phyloP scores from a whole-genome alignment of 1,140 invertebrate genomes.

The Drosophila littoralis region DNA sequence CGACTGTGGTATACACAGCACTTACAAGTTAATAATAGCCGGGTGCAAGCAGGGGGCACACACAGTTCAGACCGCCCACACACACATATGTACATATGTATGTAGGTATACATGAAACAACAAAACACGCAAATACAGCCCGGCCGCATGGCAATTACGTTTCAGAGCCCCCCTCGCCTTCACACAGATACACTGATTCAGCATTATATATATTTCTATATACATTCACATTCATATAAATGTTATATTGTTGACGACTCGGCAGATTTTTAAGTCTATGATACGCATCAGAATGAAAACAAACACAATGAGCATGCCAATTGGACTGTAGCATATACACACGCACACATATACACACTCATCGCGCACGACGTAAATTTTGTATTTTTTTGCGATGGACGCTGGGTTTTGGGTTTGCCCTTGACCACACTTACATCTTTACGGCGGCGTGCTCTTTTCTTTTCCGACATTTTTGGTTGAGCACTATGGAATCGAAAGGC shows the following conservation, averaged over 20 bases:
- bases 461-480: slow-evolving; percentile 74
- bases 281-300: slow-evolving; percentile 58
- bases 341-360: slow-evolving; percentile 14
- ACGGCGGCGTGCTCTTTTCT: slow-evolving; percentile 80
- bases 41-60: slow-evolving; percentile 12
- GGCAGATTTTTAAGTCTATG: slow-evolving; percentile 8
- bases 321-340: slow-evolving; percentile 50
- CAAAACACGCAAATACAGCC: slow-evolving; percentile 8
- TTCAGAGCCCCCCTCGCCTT: neutral
- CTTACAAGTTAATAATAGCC: slow-evolving; percentile 61
- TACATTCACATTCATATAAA: slow-evolving; percentile 21
- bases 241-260: slow-evolving; percentile 11
- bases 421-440: slow-evolving; percentile 78
- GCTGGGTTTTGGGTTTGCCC: neutral
- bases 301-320: slow-evolving; percentile 57
- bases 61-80: slow-evolving; percentile 7
- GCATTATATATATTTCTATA: neutral
- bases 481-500: slow-evolving; percentile 10
- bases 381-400: slow-evolving; percentile 11
- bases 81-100: slow-evolving; percentile 15
- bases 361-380: slow-evolving; percentile 17
- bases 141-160: slow-evolving; percentile 17
- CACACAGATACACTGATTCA: slow-evolving; percentile 13
- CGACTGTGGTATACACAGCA: slow-evolving; percentile 15
- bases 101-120: slow-evolving; percentile 2